Conservation (phyloP, 2,797 vertebrate species). For the Chrosomus eos region DNA sequence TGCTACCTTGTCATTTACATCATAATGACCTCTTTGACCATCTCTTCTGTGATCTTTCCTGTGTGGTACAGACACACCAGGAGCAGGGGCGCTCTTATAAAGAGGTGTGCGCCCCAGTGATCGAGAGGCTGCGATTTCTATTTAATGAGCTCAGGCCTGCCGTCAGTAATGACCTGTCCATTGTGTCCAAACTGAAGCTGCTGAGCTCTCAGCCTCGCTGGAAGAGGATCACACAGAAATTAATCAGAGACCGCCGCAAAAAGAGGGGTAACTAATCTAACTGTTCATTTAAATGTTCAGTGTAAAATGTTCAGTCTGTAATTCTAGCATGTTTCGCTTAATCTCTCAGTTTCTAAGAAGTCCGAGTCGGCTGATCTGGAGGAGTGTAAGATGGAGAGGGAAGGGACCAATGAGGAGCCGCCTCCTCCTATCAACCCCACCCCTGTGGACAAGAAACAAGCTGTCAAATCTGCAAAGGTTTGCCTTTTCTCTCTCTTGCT, state of each 20-base stretch:
- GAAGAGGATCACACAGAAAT: constrained; percentile 92
- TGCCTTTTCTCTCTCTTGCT: neutral
- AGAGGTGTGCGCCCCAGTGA: constrained; percentile 96
- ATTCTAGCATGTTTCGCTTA: neutral
- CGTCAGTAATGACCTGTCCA: constrained; percentile 93
- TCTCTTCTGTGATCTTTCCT: neutral
- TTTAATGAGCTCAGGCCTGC: constrained; percentile 97
- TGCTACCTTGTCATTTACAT: neutral
- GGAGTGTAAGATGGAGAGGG: constrained; percentile 92
- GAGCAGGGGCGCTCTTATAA: constrained; percentile 99
- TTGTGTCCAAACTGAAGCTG: constrained; percentile 94
- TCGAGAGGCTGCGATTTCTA: constrained; percentile 94
- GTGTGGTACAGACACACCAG: constrained; percentile 88
- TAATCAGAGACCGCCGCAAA: constrained; percentile 93
- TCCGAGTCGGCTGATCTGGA: constrained; percentile 90
- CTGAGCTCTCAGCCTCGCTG: constrained; percentile 94
- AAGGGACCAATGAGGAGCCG: constrained; percentile 89
- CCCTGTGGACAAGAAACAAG: constrained; percentile 86
- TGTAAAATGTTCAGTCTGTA: neutral
- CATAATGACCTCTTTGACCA: neutral
- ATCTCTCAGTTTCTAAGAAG: constrained; percentile 87
- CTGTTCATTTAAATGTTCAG: neutral
- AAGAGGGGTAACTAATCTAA: constrained; percentile 82
- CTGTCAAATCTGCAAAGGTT: constrained; percentile 89
- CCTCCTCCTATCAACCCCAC: constrained; percentile 85